Evolutionary conservation across 2,888 invertebrate species (phyloP), one percentile per base, ranked within the genome.

Genomic region (Phania funesta): DNA sequence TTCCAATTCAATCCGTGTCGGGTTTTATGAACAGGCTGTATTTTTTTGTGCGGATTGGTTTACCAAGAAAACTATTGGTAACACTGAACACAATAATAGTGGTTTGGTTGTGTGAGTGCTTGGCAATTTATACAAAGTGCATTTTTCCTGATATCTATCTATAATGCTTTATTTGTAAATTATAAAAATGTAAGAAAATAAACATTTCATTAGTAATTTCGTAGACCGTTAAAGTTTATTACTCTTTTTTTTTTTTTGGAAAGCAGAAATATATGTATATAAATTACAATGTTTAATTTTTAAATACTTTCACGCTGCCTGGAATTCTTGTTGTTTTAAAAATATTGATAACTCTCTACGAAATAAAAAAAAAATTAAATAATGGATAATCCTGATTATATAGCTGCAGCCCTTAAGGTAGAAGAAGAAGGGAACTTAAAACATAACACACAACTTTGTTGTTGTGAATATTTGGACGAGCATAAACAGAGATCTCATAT

Each of bases 381-480:
- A 38, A 82, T 82, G 78, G 32, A 29, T 5, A 78, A 78, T 52
- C 54, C 8, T 18, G 78, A 82, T 54, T 82, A 65, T 26, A 70
- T 82, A 58, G 78, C 58, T n/a, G 52, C 46, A 18, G 35, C 78
- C 16, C 60, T 64, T 29, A 56, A 62, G 13, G 70, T 41, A 6
- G 76, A 79, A 41, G 83, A 80, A 24, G 81, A 75, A 18, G 82
- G 86, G 13, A 79, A 68, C 24, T 86, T 86, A 78, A 84, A 88
- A 16, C 65, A 50, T 20, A 50, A 29, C 0, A 29, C 70, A 5
- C 9, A n/a, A 0, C 90, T 93, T 84, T 93, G 93, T 86, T 93
- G 93, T 86, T 93, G 93, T 87, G 93, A 93, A 89, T 93, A 93
- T 87, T 91, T 92, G 82, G 92, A 92, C 86, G 87, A 88, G 22